Percentiles rank a stretch among this genome's conserved stretches.
phyloP scores from a whole-genome alignment of 2,888 invertebrate species.

The Limnephilus marmoratus region DNA sequence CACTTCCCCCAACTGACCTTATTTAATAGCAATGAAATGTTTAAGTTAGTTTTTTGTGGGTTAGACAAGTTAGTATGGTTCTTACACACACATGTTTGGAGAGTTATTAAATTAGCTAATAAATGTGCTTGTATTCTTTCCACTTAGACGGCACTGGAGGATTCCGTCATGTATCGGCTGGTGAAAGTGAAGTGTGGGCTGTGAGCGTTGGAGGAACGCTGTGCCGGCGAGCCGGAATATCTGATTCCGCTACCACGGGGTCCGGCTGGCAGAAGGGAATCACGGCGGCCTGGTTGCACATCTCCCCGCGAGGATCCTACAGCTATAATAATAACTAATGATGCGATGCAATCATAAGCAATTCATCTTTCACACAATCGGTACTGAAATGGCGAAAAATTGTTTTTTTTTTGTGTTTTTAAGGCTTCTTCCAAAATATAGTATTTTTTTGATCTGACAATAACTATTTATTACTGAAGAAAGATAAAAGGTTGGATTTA shows the following conservation, averaged over 20 bases:
- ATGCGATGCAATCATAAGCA: not conserved
- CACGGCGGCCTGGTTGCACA: slow-evolving; percentile 75
- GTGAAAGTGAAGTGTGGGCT: slow-evolving; percentile 86
- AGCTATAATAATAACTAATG: slow-evolving; percentile 14
- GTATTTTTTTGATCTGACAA: not conserved
- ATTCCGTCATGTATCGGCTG: slow-evolving; percentile 85
- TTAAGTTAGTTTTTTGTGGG: not conserved
- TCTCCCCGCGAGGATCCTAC: slow-evolving; percentile 69
- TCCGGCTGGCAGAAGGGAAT: slow-evolving; percentile 88
- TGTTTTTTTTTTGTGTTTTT: not conserved
- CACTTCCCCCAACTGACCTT: too few species aligned
- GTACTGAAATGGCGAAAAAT: not conserved
- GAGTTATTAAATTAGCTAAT: not conserved
- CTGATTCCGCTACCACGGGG: slow-evolving; percentile 84
- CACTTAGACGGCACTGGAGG: slow-evolving; percentile 73
- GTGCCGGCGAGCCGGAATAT: slow-evolving; percentile 86
- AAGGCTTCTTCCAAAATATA: not conserved
- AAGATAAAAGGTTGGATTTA: not conserved
- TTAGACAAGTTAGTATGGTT: not conserved
- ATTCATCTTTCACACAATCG: not conserved
- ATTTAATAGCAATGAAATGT: not conserved
- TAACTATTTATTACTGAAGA: not conserved
- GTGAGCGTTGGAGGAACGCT: slow-evolving; percentile 83
- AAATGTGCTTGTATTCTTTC: slow-evolving; percentile 51
- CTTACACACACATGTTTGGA: not conserved